These are phyloP conservation scores for Ooceraea biroi DNA, from an alignment of 1,140 invertebrate genomes.

Conservation along the genomic window DNA sequence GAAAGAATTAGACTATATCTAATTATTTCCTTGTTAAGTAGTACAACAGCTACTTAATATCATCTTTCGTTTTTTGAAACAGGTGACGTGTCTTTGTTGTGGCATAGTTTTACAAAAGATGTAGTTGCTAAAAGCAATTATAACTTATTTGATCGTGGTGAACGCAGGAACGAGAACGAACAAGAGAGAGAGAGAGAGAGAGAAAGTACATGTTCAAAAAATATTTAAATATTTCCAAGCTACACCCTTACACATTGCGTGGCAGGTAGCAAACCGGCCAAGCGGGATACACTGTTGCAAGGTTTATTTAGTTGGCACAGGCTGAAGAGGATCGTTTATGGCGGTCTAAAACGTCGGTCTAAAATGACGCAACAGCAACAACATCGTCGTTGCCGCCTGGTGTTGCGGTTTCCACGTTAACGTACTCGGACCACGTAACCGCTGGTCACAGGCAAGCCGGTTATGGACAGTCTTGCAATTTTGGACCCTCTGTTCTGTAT, in stretches of 20 bases:
- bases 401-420: constrained; percentile 53
- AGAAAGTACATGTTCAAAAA: neutral
- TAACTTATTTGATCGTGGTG: neutral
- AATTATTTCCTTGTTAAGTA: too few species aligned
- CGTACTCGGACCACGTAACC: constrained; percentile 19
- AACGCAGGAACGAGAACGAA: too few species aligned
- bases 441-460: constrained; percentile 10
- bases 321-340: constrained; percentile 68
- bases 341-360: constrained; percentile 66
- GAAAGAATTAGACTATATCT: too few species aligned
- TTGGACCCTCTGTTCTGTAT: constrained; percentile 11
- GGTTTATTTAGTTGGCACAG: constrained; percentile 69
- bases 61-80: too few species aligned
- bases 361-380: constrained; percentile 53
- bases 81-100: neutral
- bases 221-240: constrained; percentile 54
- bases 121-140: neutral
- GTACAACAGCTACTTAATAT: too few species aligned
- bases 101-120: neutral
- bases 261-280: constrained; percentile 22
- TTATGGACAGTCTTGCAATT: constrained; percentile 33
- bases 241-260: constrained; percentile 21
- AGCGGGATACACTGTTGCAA: constrained; percentile 66
- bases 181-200: neutral
- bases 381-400: neutral